Conservation (phyloP, 2,888 invertebrate species). For the Pseudococcus longispinus region DNA sequence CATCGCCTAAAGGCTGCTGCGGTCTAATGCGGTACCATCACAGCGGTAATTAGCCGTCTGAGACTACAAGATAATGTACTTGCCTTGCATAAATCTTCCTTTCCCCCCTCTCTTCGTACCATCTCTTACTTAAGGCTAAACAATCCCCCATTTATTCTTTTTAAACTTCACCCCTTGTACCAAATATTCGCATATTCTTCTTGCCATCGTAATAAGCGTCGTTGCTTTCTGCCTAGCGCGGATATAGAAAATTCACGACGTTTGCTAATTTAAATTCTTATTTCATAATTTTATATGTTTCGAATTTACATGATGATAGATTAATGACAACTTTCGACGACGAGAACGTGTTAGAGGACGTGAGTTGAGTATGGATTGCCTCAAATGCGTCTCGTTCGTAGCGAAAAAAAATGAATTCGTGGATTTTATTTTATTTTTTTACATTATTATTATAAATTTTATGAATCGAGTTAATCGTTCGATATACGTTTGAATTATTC, state of each 20-base stretch:
- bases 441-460: neutral
- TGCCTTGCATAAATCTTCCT: slow-evolving; percentile 66
- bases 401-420: neutral
- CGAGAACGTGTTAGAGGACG: slow-evolving; percentile 1
- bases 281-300: slow-evolving; percentile 30
- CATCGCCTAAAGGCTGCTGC: slow-evolving; percentile 55
- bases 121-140: slow-evolving; percentile 55
- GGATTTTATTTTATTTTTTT: neutral
- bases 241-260: slow-evolving; percentile 36
- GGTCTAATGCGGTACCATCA: slow-evolving; percentile 57
- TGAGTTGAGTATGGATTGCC: neutral
- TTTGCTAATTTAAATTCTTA: slow-evolving; percentile 52
- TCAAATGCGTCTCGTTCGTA: neutral
- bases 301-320: slow-evolving; percentile 31
- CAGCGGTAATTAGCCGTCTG: slow-evolving; percentile 67
- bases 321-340: slow-evolving; percentile 25
- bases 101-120: slow-evolving; percentile 48
- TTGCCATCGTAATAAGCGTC: slow-evolving; percentile 22
- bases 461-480: neutral
- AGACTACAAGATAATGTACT: slow-evolving; percentile 69
- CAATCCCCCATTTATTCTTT: slow-evolving; percentile 57
- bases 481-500: neutral
- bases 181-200: slow-evolving; percentile 56
- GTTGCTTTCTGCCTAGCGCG: neutral
- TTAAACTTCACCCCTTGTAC: slow-evolving; percentile 55